Conservation (phyloP, 2,888 invertebrate genomes). For the Machimus rusticus region DNA sequence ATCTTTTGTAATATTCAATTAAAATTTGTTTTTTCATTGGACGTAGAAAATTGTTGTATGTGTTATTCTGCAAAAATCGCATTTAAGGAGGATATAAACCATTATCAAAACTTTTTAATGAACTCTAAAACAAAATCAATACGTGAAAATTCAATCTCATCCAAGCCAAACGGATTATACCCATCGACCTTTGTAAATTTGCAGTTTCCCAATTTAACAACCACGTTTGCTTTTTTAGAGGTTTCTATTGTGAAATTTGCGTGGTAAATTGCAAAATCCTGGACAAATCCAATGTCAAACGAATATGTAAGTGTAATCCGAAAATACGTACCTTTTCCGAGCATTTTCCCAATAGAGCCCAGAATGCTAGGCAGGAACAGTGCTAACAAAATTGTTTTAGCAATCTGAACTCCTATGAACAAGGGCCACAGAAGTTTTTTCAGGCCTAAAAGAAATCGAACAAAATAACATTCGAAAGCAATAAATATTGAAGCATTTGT, state of each 20-base stretch:
- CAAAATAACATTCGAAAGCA: background rate
- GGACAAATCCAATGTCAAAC: background rate
- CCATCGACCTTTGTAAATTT: background rate
- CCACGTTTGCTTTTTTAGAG: background rate
- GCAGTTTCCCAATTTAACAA: background rate
- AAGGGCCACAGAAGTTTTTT: constrained; percentile 85
- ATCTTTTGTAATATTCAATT: too few relatives aligned
- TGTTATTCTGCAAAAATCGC: too few relatives aligned
- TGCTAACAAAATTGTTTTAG: constrained; percentile 83
- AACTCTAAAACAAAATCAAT: background rate
- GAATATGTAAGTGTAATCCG: background rate
- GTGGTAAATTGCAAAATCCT: background rate
- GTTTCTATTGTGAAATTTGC: background rate
- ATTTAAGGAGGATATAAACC: background rate
- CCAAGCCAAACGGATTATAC: background rate
- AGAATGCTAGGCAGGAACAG: constrained; percentile 85
- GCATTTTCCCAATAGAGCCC: constrained; percentile 82
- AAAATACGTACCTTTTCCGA: constrained; percentile 75
- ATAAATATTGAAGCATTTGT: background rate
- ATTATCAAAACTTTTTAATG: background rate
- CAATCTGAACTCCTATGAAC: constrained; percentile 80
- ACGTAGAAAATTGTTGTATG: too few relatives aligned
- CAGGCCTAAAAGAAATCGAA: constrained; percentile 70
- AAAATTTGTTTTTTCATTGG: too few relatives aligned
- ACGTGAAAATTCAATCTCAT: background rate